A percentile compares a stretch with the other conserved stretches of the same genome.
phyloP scores from a whole-genome alignment of 2,797 vertebrate genomes.

The Pyrocephalus nanus region DNA sequence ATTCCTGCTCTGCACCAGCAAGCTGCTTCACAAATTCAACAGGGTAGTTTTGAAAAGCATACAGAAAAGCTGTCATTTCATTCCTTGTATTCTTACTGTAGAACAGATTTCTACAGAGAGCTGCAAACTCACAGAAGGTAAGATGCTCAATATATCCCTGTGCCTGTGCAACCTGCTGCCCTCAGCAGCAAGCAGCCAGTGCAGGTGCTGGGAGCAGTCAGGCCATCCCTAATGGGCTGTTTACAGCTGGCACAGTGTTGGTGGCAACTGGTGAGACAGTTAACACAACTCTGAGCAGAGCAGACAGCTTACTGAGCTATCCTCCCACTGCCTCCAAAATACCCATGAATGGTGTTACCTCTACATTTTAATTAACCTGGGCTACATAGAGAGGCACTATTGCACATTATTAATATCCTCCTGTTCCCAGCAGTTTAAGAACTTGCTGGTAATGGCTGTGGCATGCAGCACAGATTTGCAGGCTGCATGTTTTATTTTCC shows the following conservation, averaged over 20 bases:
- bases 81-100: neutral
- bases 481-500: neutral
- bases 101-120: neutral
- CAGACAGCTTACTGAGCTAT: neutral
- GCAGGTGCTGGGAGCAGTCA: neutral
- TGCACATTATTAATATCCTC: neutral
- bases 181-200: neutral
- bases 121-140: neutral
- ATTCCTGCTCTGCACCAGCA: neutral
- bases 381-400: neutral
- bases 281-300: neutral
- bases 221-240: neutral
- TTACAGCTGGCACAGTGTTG: neutral
- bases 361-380: neutral
- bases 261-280: neutral
- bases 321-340: neutral
- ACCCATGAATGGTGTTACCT: neutral
- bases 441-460: neutral
- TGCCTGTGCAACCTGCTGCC: neutral
- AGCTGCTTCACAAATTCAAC: slow-evolving; percentile 1
- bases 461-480: neutral
- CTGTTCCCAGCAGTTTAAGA: neutral
- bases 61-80: neutral
- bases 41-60: neutral
- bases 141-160: neutral